phyloP scores from a whole-genome alignment of 1,140 invertebrate species.

The Drosophila sucinea region DNA sequence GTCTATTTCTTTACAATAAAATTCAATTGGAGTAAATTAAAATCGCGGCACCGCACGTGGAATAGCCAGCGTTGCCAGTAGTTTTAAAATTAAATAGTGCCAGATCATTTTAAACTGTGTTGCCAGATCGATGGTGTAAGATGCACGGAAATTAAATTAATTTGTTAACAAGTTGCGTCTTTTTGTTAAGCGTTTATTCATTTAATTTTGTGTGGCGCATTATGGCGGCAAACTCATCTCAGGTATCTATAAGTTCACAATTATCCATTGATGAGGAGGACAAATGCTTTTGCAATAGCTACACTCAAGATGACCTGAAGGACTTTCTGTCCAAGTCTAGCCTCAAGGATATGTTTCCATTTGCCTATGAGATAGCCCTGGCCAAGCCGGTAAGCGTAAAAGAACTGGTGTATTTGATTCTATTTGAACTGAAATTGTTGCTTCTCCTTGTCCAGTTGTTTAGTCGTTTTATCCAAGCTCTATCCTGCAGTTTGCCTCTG shows the following conservation, averaged over 20 bases:
- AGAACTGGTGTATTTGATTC: not conserved
- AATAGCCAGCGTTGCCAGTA: constrained; percentile 11
- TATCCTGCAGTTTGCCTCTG: not conserved
- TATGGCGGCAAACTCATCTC: not conserved
- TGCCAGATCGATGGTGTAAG: not conserved
- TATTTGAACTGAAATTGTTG: not conserved
- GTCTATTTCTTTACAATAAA: constrained; percentile 28
- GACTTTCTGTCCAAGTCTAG: constrained; percentile 25
- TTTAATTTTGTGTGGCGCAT: not conserved
- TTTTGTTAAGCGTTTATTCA: not conserved
- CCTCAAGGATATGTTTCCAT: constrained; percentile 19
- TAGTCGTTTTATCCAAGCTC: not conserved
- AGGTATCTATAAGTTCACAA: constrained; percentile 2
- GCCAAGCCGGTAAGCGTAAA: constrained; percentile 19
- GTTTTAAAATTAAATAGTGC: not conserved
- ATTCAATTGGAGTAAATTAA: constrained; percentile 12
- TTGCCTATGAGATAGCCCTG: not conserved
- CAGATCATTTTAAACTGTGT: not conserved
- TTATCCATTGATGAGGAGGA: constrained; percentile 17
- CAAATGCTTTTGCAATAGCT: constrained; percentile 10
- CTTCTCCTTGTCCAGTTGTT: not conserved
- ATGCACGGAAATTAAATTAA: not conserved
- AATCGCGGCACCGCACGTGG: constrained; percentile 54
- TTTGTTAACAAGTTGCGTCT: not conserved
- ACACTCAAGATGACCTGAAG: constrained; percentile 17